Conservation (phyloP, 2,797 vertebrate species). For the Erpetoichthys calabaricus region DNA sequence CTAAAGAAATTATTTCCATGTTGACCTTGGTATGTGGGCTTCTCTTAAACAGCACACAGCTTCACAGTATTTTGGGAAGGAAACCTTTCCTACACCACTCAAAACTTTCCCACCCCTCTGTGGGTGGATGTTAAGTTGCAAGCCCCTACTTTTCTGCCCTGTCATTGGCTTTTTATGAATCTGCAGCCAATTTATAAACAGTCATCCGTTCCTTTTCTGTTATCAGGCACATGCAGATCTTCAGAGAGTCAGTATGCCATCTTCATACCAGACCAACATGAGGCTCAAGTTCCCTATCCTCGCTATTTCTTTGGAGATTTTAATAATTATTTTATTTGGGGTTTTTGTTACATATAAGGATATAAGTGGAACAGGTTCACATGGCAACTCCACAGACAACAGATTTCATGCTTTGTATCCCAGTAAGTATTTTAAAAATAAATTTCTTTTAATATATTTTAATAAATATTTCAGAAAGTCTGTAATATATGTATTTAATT, state of each 20-base stretch:
- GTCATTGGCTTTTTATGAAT: constrained; percentile 43
- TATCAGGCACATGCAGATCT: constrained; percentile 43
- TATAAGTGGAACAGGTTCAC: rapidly evolving
- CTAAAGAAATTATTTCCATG: too few relatives aligned
- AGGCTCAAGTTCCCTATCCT: constrained; percentile 69
- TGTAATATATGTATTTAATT: too few relatives aligned
- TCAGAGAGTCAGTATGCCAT: constrained; percentile 38
- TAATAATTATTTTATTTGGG: constrained; percentile 66
- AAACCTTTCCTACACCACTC: background rate
- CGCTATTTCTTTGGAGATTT: constrained; percentile 61
- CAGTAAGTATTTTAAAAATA: constrained; percentile 55
- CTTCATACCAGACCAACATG: constrained; percentile 67
- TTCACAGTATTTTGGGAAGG: background rate
- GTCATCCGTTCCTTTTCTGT: constrained; percentile 25
- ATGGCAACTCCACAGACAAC: background rate
- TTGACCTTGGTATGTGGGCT: too few relatives aligned
- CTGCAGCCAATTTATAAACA: constrained; percentile 40
- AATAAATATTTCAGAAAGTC: too few relatives aligned
- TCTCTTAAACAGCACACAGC: too few relatives aligned
- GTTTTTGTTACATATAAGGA: constrained; percentile 61
- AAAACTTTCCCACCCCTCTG: constrained; percentile 17
- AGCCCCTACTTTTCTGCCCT: constrained; percentile 26
- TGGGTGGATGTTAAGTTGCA: constrained; percentile 34
- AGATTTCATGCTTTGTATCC: constrained; percentile 45
- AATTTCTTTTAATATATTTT: too few relatives aligned